A percentile compares a stretch with the other conserved stretches of the same genome.
phyloP scores from a whole-genome alignment of 2,888 invertebrate genomes.

The Eristalis intricaria region DNA sequence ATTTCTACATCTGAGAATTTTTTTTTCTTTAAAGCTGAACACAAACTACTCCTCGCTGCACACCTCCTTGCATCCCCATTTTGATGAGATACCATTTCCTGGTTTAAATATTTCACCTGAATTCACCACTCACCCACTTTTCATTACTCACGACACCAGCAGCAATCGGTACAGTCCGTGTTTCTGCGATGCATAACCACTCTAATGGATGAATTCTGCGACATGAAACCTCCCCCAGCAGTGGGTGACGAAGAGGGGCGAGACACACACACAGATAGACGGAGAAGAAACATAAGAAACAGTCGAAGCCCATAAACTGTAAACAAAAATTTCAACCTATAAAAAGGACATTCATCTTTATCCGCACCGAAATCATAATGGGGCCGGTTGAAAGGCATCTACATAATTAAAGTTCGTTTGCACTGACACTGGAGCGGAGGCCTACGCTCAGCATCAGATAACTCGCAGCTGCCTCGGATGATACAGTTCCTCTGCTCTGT shows the following conservation, averaged over 20 bases:
- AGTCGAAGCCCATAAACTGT: constrained; percentile 52
- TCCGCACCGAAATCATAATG: constrained; percentile 57
- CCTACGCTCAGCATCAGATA: background rate
- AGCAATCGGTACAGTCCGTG: constrained; percentile 28
- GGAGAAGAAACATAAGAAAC: background rate
- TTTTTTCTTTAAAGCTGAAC: too few relatives aligned
- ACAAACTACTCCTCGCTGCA: too few relatives aligned
- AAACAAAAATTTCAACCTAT: constrained; percentile 70
- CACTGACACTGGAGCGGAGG: constrained; percentile 4
- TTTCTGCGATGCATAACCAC: constrained; percentile 36
- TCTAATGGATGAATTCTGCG: constrained; percentile 51
- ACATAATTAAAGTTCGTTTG: constrained; percentile 67
- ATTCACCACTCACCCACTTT: constrained; percentile 64
- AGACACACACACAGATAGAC: background rate
- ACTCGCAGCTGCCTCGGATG: constrained; percentile 1
- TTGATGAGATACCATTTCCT: constrained; percentile 5
- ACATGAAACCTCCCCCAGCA: background rate
- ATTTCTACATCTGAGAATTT: too few relatives aligned
- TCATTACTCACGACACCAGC: constrained; percentile 37
- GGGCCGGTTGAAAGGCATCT: constrained; percentile 55
- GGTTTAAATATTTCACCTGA: constrained; percentile 46
- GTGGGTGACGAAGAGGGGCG: background rate
- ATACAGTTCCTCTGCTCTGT: background rate
- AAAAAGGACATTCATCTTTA: constrained; percentile 68
- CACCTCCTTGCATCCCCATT: background rate